phyloP scores from a whole-genome alignment of 2,113 vertebrate species.

The Pluvialis apricaria region DNA sequence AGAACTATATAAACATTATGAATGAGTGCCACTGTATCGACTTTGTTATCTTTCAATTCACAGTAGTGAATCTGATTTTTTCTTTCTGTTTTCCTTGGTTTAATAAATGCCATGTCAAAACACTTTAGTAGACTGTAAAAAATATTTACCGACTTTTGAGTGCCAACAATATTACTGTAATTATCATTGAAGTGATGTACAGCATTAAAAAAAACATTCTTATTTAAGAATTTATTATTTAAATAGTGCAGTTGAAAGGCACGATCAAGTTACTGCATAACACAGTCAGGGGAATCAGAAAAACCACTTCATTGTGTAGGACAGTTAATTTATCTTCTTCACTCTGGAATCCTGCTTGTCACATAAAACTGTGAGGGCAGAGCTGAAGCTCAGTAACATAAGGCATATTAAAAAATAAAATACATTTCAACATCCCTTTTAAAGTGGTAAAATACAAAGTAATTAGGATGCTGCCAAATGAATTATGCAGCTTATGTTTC shows the following conservation, averaged over 20 bases:
- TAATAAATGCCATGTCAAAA: slow-evolving; percentile 13
- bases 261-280: background rate
- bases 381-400: background rate
- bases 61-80: background rate
- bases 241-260: background rate
- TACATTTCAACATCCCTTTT: background rate
- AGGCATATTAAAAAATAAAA: slow-evolving; percentile 34
- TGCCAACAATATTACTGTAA: background rate
- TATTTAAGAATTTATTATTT: slow-evolving; percentile 1
- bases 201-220: background rate
- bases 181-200: background rate
- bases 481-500: background rate
- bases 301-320: background rate
- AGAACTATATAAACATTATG: background rate
- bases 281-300: background rate
- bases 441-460: background rate
- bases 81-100: background rate
- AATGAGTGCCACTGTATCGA: background rate
- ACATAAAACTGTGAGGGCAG: background rate
- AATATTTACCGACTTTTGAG: slow-evolving; percentile 24
- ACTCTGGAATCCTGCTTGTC: background rate
- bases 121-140: background rate
- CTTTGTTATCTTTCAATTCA: background rate
- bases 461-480: background rate
- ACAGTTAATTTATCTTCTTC: slow-evolving; percentile 13